A percentile compares a stretch with the other conserved stretches of the same genome.
These are phyloP conservation scores for Callithrix jacchus DNA, from an alignment of 2,113 vertebrate genomes.

Conservation along the genomic window DNA sequence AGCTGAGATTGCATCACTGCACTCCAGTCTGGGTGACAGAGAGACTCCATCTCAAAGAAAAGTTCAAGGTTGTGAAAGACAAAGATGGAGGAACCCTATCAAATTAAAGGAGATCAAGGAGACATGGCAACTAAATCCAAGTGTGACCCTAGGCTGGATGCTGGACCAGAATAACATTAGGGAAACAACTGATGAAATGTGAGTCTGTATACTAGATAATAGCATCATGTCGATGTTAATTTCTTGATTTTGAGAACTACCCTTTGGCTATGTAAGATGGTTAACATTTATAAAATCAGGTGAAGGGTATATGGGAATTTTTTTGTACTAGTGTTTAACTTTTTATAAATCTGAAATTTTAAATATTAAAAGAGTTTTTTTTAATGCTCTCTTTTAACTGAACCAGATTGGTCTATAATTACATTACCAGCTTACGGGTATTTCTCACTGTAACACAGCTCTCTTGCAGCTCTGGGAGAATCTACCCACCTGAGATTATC, in stretches of 20 bases:
- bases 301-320: not conserved
- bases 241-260: not conserved
- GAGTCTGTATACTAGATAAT: not conserved
- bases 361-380: not conserved
- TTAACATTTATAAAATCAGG: not conserved
- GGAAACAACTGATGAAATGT: not conserved
- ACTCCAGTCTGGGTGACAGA: not conserved
- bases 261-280: not conserved
- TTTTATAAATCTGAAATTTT: constrained; percentile 21
- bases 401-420: not conserved
- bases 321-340: not conserved
- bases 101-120: not conserved
- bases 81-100: not conserved
- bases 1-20: not conserved
- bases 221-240: no score
- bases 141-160: not conserved
- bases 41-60: not conserved
- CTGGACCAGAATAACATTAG: not conserved
- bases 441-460: not conserved
- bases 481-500: constrained; percentile 93
- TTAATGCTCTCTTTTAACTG: not conserved
- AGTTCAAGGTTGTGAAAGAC: not conserved
- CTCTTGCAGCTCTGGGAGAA: not conserved
- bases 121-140: not conserved
- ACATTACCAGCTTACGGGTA: not conserved